Percentiles rank a stretch among this genome's conserved stretches.
phyloP scores from a whole-genome alignment of 2,888 invertebrate species.

The Ypsolopha scabrella region DNA sequence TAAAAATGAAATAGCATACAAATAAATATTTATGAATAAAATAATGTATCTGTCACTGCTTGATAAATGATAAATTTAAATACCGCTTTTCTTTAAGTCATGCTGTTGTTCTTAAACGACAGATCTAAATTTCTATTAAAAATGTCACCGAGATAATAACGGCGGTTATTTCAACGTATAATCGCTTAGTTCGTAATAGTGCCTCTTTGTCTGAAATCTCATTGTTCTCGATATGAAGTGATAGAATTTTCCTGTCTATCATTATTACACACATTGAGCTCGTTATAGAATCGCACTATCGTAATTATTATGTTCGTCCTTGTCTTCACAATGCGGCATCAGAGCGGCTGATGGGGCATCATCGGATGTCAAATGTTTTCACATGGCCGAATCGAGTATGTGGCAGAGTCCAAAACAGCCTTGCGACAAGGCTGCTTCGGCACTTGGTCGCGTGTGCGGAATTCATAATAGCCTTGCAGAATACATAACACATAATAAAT shows the following conservation, averaged over 20 bases:
- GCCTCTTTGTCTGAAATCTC: background rate
- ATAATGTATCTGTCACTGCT: no score
- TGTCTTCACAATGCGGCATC: background rate
- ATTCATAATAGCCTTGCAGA: slow-evolving; percentile 48
- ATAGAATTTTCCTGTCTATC: background rate
- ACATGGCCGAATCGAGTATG: slow-evolving; percentile 6
- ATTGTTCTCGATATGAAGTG: background rate
- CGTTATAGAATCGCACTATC: background rate
- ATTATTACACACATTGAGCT: background rate
- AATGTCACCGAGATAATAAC: no score
- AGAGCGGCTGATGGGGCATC: background rate
- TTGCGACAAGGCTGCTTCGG: slow-evolving; percentile 55
- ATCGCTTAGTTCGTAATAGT: background rate
- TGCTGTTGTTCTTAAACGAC: no score
- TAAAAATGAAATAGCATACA: no score
- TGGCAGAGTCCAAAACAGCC: slow-evolving; percentile 36
- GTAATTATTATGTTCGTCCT: background rate
- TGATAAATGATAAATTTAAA: no score
- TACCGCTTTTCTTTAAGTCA: no score
- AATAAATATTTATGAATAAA: no score
- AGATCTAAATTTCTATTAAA: no score
- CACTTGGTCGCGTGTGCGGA: slow-evolving; percentile 39
- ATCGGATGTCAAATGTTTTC: slow-evolving; percentile 1
- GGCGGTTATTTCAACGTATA: background rate
- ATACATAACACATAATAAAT: slow-evolving; percentile 14